These are phyloP conservation scores for Magallana nippona DNA, from an alignment of 2,888 invertebrate species.

Conservation along the genomic window DNA sequence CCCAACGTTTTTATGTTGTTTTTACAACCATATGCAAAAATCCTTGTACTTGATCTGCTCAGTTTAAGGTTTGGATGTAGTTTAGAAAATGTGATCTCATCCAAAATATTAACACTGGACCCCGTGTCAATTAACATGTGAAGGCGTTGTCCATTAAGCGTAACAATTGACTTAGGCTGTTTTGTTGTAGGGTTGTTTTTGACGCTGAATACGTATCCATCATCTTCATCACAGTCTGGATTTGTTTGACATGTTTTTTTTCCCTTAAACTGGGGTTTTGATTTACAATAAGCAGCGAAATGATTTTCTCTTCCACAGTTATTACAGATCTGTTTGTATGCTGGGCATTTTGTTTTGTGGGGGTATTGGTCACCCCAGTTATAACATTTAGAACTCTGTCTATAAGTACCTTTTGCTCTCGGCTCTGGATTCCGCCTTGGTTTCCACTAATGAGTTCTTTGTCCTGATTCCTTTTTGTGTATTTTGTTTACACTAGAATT, in stretches of 20 bases:
- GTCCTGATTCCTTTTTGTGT: not conserved
- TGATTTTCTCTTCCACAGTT: conserved; percentile 37
- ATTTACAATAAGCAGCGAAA: conserved; percentile 42
- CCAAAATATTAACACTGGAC: too few relatives aligned
- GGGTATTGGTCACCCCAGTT: conserved; percentile 42
- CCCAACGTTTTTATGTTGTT: too few relatives aligned
- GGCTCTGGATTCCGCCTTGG: not conserved
- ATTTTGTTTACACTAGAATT: not conserved
- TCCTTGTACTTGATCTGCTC: too few relatives aligned
- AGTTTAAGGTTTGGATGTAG: too few relatives aligned
- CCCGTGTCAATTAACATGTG: too few relatives aligned
- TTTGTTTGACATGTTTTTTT: conserved; percentile 1
- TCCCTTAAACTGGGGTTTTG: not conserved
- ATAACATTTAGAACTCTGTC: conserved; percentile 24
- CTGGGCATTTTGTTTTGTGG: conserved; percentile 42
- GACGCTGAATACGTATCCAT: conserved; percentile 39
- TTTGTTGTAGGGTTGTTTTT: not conserved
- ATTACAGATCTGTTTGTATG: conserved; percentile 39
- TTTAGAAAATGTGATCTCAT: too few relatives aligned
- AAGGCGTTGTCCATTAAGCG: not conserved
- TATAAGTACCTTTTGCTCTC: not conserved
- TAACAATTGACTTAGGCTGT: conserved; percentile 34
- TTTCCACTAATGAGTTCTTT: conserved; percentile 12
- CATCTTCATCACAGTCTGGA: not conserved
- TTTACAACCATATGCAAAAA: too few relatives aligned